Percentiles rank a stretch among this genome's conserved stretches.
phyloP scores from a whole-genome alignment of 2,113 vertebrate genomes.

The Crotalus viridis region DNA sequence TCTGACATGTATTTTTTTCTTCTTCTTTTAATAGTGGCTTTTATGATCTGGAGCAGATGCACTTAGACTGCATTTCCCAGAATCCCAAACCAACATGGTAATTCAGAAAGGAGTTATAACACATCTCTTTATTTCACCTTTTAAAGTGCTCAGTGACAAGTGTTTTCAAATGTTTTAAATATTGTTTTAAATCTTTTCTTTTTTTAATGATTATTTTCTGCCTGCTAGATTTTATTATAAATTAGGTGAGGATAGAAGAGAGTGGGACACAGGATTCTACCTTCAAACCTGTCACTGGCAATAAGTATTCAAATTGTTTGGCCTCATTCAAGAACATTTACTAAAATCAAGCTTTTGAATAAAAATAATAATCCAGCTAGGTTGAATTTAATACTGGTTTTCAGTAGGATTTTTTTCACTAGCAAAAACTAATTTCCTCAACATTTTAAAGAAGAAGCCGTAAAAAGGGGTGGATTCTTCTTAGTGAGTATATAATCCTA shows the following conservation, averaged over 20 bases:
- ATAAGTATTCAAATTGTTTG: not conserved
- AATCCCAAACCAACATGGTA: not conserved
- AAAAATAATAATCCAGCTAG: not conserved
- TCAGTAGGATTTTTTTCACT: not conserved
- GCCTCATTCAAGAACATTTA: not conserved
- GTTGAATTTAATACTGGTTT: not conserved
- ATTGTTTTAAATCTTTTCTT: not conserved
- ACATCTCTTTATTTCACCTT: not conserved
- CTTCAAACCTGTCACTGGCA: not conserved
- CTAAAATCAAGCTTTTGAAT: not conserved
- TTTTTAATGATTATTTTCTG: not conserved
- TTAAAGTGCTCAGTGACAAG: not conserved
- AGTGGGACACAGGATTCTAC: not conserved
- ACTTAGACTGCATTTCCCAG: not conserved
- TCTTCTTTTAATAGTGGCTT: slow-evolving; percentile 33
- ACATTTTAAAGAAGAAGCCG: slow-evolving; percentile 47
- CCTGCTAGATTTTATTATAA: not conserved
- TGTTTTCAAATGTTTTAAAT: not conserved
- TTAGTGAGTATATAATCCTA: slow-evolving; percentile 41
- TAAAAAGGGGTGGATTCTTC: slow-evolving; percentile 47
- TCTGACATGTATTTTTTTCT: slow-evolving; percentile 41
- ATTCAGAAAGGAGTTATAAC: not conserved
- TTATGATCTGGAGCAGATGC: slow-evolving; percentile 5
- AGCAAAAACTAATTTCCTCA: slow-evolving; percentile 51
- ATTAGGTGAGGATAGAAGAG: not conserved